Percentiles rank a stretch among this genome's conserved stretches.
Conservation (phyloP, 2,113 vertebrate species). For the Psephotus haematonotus region DNA sequence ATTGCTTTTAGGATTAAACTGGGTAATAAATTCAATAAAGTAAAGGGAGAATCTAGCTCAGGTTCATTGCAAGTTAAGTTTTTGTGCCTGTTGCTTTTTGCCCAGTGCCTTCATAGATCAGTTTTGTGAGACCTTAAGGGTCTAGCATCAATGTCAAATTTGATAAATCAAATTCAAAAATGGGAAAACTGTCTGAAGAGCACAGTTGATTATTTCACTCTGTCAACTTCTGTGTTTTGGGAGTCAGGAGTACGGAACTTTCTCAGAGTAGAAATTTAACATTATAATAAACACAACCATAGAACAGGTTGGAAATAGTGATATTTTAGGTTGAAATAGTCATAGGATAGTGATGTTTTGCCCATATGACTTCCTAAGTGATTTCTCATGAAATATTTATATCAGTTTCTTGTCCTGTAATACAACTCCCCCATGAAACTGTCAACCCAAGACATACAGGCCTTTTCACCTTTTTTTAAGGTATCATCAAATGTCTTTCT, state of each 20-base stretch:
- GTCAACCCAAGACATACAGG: background rate
- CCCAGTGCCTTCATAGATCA: background rate
- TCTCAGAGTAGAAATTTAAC: background rate
- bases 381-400: background rate
- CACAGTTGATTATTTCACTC: background rate
- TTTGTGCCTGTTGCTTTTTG: background rate
- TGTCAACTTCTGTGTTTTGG: background rate
- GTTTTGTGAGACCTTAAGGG: background rate
- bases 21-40: background rate
- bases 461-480: background rate
- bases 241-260: background rate
- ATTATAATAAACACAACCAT: background rate
- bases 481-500: background rate
- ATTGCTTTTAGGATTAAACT: background rate
- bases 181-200: background rate
- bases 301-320: background rate
- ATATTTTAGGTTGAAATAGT: no score
- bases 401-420: background rate
- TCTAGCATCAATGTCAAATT: background rate
- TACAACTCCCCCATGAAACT: background rate
- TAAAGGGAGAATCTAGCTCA: background rate
- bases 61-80: background rate
- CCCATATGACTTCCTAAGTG: background rate
- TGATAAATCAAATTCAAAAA: background rate
- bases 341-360: background rate